Base-by-base conservation (phyloP, 2,113 vertebrate genomes). In the Tragelaphus scriptus region DNA sequence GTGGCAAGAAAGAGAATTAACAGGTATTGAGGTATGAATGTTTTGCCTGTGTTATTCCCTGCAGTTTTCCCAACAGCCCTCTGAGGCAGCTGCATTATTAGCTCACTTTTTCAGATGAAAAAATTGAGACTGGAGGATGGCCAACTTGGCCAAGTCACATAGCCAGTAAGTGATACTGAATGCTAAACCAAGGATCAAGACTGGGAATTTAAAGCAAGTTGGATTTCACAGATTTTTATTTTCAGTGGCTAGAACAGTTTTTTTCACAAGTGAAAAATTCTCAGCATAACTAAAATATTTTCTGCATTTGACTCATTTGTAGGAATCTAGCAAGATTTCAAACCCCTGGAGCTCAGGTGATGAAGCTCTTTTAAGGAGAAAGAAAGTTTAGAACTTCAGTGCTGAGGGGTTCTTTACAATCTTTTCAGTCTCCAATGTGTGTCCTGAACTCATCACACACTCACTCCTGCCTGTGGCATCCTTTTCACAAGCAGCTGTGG, bases 281-380 rank as follows among this genome's bases (percentile, higher is more conserved):
- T 36, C 30, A 91, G n/a, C 8, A 85, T 77, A 92, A 56, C 6
- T 36, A 95, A 92, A 84, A 85, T 53, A 77, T 65, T 79, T 92
- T 96, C 96, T 94, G 86, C 44, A 79, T 5, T 51, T 16, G 56
- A 61, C 36, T 96, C 13, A 90, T 58, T 59, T 61, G 44, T 47
- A n/a, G 53, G 40, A 77, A 91, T 81, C 79, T 49, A 96, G 59
- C n/a, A 88, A 32, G 47, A 65, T 85, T 91, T 84, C 53, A 90
- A 47, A 53, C 19, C 44, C 44, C 8, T 36, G 23, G 30, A 32
- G 36, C 61, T 96, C 56, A 79, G 21, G 30, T 68, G 56, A 87
- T n/a, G 40, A n/a, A 91, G n/a, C 8, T 96, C 32, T 79, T 95
- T 95, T 87, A 87, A 92, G 55, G 40, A 92, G 55, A 94, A 87